These are phyloP conservation scores for Tryphoninae sp. DNA, from an alignment of 2,888 invertebrate genomes.

Conservation along the genomic window DNA sequence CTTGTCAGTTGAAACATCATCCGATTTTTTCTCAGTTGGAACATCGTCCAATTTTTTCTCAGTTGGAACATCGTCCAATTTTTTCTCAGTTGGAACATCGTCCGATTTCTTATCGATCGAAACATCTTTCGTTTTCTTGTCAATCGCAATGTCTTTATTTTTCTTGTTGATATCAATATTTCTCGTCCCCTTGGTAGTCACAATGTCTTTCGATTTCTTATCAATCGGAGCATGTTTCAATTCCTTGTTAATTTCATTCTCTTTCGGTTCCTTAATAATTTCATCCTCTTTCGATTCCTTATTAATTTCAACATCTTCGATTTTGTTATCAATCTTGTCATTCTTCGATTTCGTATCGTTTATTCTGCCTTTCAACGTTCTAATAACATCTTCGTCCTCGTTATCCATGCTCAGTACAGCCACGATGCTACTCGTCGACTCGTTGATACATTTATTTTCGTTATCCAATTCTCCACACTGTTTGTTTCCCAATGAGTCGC, in stretches of 20 bases:
- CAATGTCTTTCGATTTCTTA: neutral
- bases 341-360: constrained; percentile 10
- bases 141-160: constrained; percentile 12
- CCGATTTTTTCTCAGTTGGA: neutral
- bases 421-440: constrained; percentile 53
- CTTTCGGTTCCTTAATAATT: neutral
- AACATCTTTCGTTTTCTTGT: neutral
- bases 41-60: neutral
- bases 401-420: constrained; percentile 46
- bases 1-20: neutral
- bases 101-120: neutral
- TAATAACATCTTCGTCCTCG: constrained; percentile 9
- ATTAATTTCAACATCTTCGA: neutral
- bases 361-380: neutral
- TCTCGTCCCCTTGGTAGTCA: neutral
- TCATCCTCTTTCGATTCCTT: neutral
- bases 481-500: neutral
- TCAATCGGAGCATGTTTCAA: neutral
- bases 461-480: constrained; percentile 18
- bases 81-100: neutral
- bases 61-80: neutral
- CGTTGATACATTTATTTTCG: constrained; percentile 19
- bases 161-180: constrained; percentile 6
- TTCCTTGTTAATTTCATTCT: neutral
- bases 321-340: neutral